Evolutionary conservation across 2,888 invertebrate genomes (phyloP).

Genomic region (Barypeithes pellucidus): DNA sequence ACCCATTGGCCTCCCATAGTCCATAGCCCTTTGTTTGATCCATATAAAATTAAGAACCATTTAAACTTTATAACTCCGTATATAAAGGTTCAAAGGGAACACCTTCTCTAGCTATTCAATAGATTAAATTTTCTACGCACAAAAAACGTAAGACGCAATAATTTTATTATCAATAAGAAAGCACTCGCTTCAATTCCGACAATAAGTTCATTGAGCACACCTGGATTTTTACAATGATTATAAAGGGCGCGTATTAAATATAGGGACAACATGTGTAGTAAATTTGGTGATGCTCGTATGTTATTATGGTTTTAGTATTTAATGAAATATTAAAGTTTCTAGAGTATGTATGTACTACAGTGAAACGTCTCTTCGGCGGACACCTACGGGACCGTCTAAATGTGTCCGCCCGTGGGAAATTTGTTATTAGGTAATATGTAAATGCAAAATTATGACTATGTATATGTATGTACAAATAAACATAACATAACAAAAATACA

Average conservation of each 20-base stretch:
- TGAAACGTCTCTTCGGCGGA: too few relatives aligned
- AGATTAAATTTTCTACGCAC: constrained; percentile 16
- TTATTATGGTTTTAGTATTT: not conserved
- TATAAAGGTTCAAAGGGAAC: not conserved
- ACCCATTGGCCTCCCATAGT: too few relatives aligned
- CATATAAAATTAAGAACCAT: constrained; percentile 6
- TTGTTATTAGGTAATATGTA: too few relatives aligned
- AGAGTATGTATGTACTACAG: not conserved
- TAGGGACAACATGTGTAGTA: constrained; percentile 27
- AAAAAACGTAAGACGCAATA: constrained; percentile 40
- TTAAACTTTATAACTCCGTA: not conserved
- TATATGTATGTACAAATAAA: too few relatives aligned
- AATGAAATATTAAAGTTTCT: constrained; percentile 4
- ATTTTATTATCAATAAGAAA: constrained; percentile 45
- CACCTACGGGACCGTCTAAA: too few relatives aligned
- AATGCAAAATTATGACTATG: too few relatives aligned
- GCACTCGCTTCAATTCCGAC: constrained; percentile 30
- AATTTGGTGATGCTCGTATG: constrained; percentile 15
- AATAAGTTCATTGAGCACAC: constrained; percentile 48
- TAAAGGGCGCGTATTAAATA: constrained; percentile 32
- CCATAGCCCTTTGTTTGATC: too few relatives aligned
- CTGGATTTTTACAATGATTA: constrained; percentile 49
- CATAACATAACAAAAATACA: too few relatives aligned
- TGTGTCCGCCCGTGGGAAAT: too few relatives aligned
- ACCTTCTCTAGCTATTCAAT: constrained; percentile 19